phyloP scores from a whole-genome alignment of 2,797 vertebrate species.

The Garrulus glandarius region DNA sequence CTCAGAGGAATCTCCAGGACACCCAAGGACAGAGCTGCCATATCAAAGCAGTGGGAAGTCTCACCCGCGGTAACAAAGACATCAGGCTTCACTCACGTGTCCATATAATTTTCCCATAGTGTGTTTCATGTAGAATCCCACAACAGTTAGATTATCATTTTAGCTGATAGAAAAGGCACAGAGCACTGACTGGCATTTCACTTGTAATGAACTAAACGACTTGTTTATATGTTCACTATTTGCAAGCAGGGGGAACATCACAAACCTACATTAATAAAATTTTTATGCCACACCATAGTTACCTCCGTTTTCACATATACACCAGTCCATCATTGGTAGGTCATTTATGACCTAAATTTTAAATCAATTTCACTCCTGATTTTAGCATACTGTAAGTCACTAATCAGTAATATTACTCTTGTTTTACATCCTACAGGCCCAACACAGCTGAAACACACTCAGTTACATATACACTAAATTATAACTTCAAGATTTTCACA shows the following conservation, averaged over 20 bases:
- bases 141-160: background rate
- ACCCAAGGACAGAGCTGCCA: background rate
- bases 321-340: background rate
- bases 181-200: background rate
- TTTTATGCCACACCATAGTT: background rate
- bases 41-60: background rate
- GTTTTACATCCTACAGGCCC: background rate
- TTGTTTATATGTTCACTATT: background rate
- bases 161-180: background rate
- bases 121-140: background rate
- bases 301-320: background rate
- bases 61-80: background rate
- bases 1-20: background rate
- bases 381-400: background rate
- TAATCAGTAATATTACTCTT: background rate
- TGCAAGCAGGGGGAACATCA: background rate
- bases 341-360: background rate
- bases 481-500: background rate
- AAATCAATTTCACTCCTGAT: background rate
- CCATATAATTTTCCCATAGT: background rate
- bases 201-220: background rate
- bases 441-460: background rate
- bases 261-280: background rate
- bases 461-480: background rate
- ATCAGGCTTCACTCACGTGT: background rate